Evolutionary conservation across 1,140 invertebrate species (phyloP).

Genomic region (Acyrthosiphon pisum): DNA sequence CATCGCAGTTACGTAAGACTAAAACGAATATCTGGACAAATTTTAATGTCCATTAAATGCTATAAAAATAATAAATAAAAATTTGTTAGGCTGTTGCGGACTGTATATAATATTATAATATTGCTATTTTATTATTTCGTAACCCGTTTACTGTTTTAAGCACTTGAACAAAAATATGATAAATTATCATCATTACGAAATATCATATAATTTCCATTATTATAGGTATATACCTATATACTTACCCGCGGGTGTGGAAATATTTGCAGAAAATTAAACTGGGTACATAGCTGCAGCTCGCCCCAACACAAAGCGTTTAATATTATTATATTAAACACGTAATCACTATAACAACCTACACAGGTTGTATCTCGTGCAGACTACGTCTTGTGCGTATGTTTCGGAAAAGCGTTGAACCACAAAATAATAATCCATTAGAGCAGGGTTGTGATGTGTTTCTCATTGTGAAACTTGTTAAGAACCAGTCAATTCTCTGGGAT

Average conservation of each 20-base stretch:
- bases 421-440: constrained; percentile 10
- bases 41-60: too few species aligned
- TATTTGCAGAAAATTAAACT: neutral
- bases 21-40: neutral
- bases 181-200: neutral
- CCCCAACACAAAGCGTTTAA: neutral
- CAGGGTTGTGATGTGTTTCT: neutral
- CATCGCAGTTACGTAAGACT: neutral
- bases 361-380: neutral
- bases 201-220: neutral
- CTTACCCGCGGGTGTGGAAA: too few species aligned
- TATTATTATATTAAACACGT: too few species aligned
- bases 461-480: constrained; percentile 3
- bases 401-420: neutral
- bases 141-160: neutral
- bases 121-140: neutral
- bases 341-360: too few species aligned
- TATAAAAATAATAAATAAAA: neutral
- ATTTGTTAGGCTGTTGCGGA: neutral
- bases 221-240: too few species aligned
- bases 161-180: neutral
- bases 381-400: neutral
- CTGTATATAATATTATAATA: neutral
- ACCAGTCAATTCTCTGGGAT: neutral
- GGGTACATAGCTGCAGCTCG: neutral